These are phyloP conservation scores for Ligdia adustata DNA, from an alignment of 2,888 invertebrate genomes.

Conservation along the genomic window DNA sequence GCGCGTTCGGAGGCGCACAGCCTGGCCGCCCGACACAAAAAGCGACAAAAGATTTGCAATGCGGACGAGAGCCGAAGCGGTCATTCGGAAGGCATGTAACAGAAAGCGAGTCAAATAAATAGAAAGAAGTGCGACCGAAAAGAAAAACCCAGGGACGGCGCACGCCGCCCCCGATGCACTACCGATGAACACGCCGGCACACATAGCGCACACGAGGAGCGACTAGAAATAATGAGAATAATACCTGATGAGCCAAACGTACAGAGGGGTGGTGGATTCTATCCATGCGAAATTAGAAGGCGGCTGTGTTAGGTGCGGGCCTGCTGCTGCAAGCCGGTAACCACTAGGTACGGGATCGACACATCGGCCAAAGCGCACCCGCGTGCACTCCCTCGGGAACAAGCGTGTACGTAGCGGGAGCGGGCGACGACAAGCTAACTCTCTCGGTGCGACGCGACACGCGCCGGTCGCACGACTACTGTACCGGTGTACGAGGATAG, in stretches of 20 bases:
- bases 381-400: conserved; percentile 76
- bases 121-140: conserved; percentile 75
- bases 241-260: conserved; percentile 84
- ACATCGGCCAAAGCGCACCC: conserved; percentile 81
- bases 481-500: no score
- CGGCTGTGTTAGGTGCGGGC: conserved; percentile 82
- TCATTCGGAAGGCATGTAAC: conserved; percentile 84
- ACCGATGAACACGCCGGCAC: conserved; percentile 75
- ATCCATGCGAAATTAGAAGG: conserved; percentile 83
- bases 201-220: conserved; percentile 78
- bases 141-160: conserved; percentile 62
- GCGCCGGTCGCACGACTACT: no score
- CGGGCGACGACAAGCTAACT: conserved; percentile 81
- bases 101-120: conserved; percentile 83
- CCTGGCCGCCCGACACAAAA: conserved; percentile 78
- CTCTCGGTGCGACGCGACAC: conserved; percentile 76
- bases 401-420: conserved; percentile 84
- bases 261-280: conserved; percentile 82
- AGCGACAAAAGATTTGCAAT: conserved; percentile 80
- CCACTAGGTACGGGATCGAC: conserved; percentile 74
- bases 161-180: conserved; percentile 65
- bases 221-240: conserved; percentile 80
- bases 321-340: conserved; percentile 77
- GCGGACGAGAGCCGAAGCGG: conserved; percentile 81
- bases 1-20: conserved; percentile 94